Conservation (phyloP, 2,797 vertebrate species). For the Echiichthys vipera region DNA sequence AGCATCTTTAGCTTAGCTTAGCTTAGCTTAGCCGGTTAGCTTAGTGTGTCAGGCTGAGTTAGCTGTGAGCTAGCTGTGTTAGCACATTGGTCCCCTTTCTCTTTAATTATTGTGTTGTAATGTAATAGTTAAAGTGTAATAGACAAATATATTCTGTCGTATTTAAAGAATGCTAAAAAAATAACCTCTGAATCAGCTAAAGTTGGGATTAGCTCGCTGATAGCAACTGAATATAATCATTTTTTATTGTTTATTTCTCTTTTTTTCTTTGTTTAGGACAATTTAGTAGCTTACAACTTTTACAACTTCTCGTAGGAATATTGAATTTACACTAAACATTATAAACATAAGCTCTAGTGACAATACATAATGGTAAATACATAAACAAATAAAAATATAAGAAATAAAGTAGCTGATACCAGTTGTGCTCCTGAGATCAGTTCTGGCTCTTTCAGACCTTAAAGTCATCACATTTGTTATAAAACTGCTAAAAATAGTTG, state of each 20-base stretch:
- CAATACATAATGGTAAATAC: too few species aligned
- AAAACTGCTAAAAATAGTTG: neutral
- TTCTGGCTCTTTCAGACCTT: neutral
- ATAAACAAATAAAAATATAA: too few species aligned
- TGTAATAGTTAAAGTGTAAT: fast-evolving
- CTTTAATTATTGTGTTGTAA: neutral
- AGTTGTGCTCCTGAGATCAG: neutral
- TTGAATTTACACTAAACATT: too few species aligned
- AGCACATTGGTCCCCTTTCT: fast-evolving
- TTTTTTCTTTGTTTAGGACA: too few species aligned
- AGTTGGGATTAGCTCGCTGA: conserved; percentile 1
- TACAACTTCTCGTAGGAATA: too few species aligned
- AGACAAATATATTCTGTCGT: neutral
- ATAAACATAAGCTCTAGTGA: too few species aligned
- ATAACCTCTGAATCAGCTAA: conserved; percentile 1
- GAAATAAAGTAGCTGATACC: neutral
- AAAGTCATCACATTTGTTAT: neutral
- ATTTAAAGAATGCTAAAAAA: neutral
- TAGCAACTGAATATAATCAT: too few species aligned
- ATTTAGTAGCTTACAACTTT: too few species aligned
- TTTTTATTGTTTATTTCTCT: too few species aligned
- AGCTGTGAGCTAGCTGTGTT: fast-evolving
- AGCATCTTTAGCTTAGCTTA: conserved; percentile 60
- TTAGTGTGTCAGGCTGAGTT: conserved; percentile 13
- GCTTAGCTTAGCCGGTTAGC: conserved; percentile 44